Percentiles rank a stretch among this genome's conserved stretches.
Conservation (phyloP, 2,888 invertebrate species). For the Erebia palarica region DNA sequence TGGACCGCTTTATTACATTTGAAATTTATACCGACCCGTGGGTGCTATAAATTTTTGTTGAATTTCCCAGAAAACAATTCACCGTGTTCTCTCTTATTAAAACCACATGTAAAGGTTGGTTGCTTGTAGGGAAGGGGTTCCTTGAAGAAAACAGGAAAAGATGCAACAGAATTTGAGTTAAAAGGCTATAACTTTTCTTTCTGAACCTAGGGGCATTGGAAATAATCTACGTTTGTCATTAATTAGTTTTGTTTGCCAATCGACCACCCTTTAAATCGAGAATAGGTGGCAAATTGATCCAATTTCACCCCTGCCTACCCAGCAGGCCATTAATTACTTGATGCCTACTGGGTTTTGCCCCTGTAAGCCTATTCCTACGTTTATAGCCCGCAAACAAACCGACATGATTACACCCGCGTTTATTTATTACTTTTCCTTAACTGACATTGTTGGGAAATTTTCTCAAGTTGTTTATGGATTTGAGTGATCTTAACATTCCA, state of each 20-base stretch:
- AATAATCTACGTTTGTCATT: slow-evolving; percentile 59
- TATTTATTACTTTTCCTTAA: slow-evolving; percentile 69
- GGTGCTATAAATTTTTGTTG: slow-evolving; percentile 60
- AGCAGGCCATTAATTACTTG: slow-evolving; percentile 76
- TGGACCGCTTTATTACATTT: slow-evolving; percentile 68
- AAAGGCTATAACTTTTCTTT: background rate
- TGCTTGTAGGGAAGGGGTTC: slow-evolving; percentile 12
- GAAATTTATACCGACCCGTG: slow-evolving; percentile 69
- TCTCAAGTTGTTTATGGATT: slow-evolving; percentile 15
- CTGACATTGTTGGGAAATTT: slow-evolving; percentile 27
- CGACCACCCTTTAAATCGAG: slow-evolving; percentile 56
- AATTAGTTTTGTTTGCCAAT: slow-evolving; percentile 51
- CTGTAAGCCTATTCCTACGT: slow-evolving; percentile 62
- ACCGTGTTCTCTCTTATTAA: slow-evolving; percentile 42
- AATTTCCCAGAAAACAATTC: slow-evolving; percentile 59
- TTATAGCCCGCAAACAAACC: slow-evolving; percentile 79
- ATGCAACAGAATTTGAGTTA: slow-evolving; percentile 38
- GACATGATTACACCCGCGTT: slow-evolving; percentile 69
- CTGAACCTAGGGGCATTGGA: background rate
- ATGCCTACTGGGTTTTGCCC: slow-evolving; percentile 58
- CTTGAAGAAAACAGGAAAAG: slow-evolving; percentile 21
- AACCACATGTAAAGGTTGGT: slow-evolving; percentile 38
- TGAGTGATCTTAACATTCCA: slow-evolving; percentile 5
- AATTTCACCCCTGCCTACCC: slow-evolving; percentile 71
- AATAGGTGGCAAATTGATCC: slow-evolving; percentile 76